Base-by-base conservation (phyloP, 2,113 vertebrate species). In the Callospermophilus lateralis region DNA sequence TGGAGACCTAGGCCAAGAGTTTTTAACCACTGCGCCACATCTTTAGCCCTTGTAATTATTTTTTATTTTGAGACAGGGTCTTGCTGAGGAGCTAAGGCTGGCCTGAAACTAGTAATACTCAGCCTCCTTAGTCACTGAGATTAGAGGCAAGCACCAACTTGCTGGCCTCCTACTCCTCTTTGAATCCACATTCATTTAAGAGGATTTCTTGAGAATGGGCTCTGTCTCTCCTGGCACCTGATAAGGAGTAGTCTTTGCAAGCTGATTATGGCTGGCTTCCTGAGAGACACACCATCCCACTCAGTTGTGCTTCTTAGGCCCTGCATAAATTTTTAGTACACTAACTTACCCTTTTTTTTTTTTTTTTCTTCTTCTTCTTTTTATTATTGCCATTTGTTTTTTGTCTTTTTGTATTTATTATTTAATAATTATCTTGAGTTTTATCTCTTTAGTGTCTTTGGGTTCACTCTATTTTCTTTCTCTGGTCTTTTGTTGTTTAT, bases 251-350 rank as follows among this genome's bases (percentile, higher is more conserved):
- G n/a, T 12, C 34, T 65, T 1, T 11, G 63, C 17, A 7, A 19
- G 63, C 19, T 5, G 10, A 8, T 6, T 13, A 6, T 1, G 8
- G 22, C 26, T 0, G 0, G 37, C 34, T 37, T 58, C 51, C 53
- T 16, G 17, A 7, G 81, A 15, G 53, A 20, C 13, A 1, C 53
- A 19, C 72, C 67, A 45, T 42, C 61, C 61, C 5, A 10, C 55
- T 42, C 58, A 6, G 7, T 24, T 37, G 4, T 19, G n/a, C 17
- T 12, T 3, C 4, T 4, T 34, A 34, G 81, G 65, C 39, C 39
- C 83, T 4, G 1, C 16, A 22, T 8, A 45, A 4, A 8, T 30
- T 30, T 63, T 63, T 79, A 34, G 53, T 80, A 32, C 83, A 7
- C 32, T 55, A 4, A 32, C 63, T 53, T n/a, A 11, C 20, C n/a